Conservation (phyloP, 1,140 invertebrate genomes). For the Sipha flava region DNA sequence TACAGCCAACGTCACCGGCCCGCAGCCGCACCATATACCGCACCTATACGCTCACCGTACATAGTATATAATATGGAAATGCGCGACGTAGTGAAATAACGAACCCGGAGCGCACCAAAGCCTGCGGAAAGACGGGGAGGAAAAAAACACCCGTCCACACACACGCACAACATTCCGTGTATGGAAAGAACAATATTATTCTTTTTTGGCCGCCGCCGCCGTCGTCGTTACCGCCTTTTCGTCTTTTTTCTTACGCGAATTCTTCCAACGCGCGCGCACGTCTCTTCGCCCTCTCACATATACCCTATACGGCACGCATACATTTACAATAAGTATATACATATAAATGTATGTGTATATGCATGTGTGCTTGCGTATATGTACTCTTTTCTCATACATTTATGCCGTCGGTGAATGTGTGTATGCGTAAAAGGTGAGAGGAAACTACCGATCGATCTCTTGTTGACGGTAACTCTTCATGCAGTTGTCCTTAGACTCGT, state of each 20-base stretch:
- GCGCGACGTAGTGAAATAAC: conserved; percentile 8
- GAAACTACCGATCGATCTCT: conserved; percentile 16
- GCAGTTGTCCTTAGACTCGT: background rate
- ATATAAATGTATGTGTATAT: background rate
- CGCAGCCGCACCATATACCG: no score
- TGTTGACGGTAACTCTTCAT: background rate
- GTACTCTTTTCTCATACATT: no score
- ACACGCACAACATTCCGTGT: background rate
- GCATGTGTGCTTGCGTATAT: no score
- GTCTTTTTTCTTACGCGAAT: background rate
- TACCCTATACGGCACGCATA: no score
- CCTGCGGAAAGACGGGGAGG: no score
- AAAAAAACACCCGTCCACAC: background rate
- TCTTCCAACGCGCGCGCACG: background rate
- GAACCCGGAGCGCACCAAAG: background rate
- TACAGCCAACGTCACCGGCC: no score
- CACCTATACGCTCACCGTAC: background rate
- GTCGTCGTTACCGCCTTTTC: background rate
- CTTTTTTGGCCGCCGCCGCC: background rate
- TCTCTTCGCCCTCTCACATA: no score
- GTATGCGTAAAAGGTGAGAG: background rate
- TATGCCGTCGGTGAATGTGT: no score
- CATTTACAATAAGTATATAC: no score
- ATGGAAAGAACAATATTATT: conserved; percentile 26
- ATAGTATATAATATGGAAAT: conserved; percentile 3